These are phyloP conservation scores for Chaitophorus viminalis DNA, from an alignment of 2,888 invertebrate species.

Conservation along the genomic window DNA sequence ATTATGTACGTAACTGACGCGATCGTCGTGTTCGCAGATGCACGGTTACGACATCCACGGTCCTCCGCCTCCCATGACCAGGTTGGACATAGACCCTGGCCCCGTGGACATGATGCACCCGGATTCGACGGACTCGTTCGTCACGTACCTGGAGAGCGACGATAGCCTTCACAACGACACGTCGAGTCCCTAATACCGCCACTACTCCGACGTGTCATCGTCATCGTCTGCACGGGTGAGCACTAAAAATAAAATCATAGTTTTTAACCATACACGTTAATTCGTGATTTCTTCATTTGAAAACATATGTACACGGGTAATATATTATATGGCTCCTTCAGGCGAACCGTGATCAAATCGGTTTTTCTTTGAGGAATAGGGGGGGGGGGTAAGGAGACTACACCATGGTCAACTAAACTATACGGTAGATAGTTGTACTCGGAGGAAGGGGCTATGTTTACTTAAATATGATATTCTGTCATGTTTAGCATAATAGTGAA, in stretches of 20 bases:
- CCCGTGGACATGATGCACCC: slow-evolving; percentile 72
- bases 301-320: too few species aligned
- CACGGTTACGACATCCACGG: slow-evolving; percentile 84
- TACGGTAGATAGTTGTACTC: too few species aligned
- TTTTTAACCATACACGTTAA: neutral
- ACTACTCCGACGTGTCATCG: neutral
- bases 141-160: slow-evolving; percentile 92
- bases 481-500: too few species aligned
- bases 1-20: neutral
- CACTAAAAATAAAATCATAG: neutral
- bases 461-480: too few species aligned
- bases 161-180: slow-evolving; percentile 72
- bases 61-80: slow-evolving; percentile 71
- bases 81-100: slow-evolving; percentile 71
- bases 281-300: too few species aligned
- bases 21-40: slow-evolving; percentile 75
- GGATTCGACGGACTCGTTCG: slow-evolving; percentile 88
- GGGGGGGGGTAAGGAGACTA: too few species aligned
- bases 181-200: slow-evolving; percentile 70
- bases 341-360: too few species aligned
- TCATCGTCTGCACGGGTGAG: neutral
- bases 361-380: too few species aligned
- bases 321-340: too few species aligned
- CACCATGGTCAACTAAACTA: too few species aligned
- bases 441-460: too few species aligned